These are phyloP conservation scores for Pimephales promelas DNA, from an alignment of 2,113 vertebrate genomes.

Conservation along the genomic window DNA sequence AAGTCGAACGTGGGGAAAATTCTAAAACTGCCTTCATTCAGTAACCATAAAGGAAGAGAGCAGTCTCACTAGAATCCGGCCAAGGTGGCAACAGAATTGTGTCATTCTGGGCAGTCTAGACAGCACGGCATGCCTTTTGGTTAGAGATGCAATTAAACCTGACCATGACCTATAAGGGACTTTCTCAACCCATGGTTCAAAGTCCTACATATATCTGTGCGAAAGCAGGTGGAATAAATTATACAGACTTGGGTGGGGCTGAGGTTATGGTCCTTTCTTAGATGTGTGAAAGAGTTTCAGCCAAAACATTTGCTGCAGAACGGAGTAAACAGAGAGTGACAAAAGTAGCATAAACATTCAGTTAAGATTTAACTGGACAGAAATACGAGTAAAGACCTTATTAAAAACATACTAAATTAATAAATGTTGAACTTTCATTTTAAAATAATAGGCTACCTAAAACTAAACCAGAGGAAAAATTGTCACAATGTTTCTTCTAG, in stretches of 20 bases:
- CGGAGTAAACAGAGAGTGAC: neutral
- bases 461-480: neutral
- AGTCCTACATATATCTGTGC: neutral
- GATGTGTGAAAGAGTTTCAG: conserved; percentile 23
- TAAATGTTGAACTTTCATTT: neutral
- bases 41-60: neutral
- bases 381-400: neutral
- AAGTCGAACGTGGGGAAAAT: neutral
- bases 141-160: neutral
- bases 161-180: neutral
- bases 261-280: conserved; percentile 13
- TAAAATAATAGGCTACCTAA: neutral
- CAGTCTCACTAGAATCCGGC: neutral
- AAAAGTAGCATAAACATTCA: neutral
- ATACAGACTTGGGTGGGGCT: conserved; percentile 35
- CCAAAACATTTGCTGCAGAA: conserved; percentile 11
- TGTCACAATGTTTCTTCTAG: neutral
- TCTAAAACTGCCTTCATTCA: neutral
- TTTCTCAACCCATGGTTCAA: neutral
- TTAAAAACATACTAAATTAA: neutral
- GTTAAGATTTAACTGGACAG: neutral
- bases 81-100: conserved; percentile 15
- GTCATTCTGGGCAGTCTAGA: conserved; percentile 3
- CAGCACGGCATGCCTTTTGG: neutral
- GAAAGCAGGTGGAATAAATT: neutral